Evolutionary conservation across 1,140 invertebrate genomes (phyloP).

Genomic region (Delia radicum): DNA sequence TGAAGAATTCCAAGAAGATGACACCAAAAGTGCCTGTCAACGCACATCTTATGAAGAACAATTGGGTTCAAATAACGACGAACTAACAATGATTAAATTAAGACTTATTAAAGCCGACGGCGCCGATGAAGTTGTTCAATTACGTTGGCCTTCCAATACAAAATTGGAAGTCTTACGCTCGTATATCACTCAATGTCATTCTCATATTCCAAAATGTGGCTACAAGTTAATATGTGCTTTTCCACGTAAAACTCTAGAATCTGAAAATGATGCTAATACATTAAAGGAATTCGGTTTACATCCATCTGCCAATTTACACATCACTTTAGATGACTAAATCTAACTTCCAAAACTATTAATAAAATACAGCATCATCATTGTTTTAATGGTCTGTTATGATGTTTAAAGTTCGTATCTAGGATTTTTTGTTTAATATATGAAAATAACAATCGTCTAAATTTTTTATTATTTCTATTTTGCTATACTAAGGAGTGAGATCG

Average conservation of each 20-base stretch:
- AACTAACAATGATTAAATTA: constrained; percentile 44
- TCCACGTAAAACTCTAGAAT: constrained; percentile 47
- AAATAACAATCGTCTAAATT: no score
- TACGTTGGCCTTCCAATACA: constrained; percentile 53
- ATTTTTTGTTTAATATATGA: neutral
- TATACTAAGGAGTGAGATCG: no score
- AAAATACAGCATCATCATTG: neutral
- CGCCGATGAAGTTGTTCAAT: constrained; percentile 46
- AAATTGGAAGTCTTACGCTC: constrained; percentile 42
- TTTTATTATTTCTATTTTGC: no score
- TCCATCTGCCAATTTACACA: constrained; percentile 52
- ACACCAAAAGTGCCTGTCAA: constrained; percentile 34
- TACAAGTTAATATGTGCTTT: constrained; percentile 54
- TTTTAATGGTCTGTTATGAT: neutral
- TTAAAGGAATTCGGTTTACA: constrained; percentile 50
- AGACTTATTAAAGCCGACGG: constrained; percentile 43
- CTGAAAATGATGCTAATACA: constrained; percentile 40
- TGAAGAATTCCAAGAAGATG: constrained; percentile 45
- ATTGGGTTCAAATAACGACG: constrained; percentile 38
- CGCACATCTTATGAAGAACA: constrained; percentile 43
- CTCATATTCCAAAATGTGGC: constrained; percentile 45
- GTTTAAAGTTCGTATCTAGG: neutral
- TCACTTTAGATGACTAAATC: constrained; percentile 48
- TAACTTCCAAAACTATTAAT: neutral
- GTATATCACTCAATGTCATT: constrained; percentile 49